phyloP scores from a whole-genome alignment of 1,140 invertebrate genomes.

The Drosophila pallidifrons region DNA sequence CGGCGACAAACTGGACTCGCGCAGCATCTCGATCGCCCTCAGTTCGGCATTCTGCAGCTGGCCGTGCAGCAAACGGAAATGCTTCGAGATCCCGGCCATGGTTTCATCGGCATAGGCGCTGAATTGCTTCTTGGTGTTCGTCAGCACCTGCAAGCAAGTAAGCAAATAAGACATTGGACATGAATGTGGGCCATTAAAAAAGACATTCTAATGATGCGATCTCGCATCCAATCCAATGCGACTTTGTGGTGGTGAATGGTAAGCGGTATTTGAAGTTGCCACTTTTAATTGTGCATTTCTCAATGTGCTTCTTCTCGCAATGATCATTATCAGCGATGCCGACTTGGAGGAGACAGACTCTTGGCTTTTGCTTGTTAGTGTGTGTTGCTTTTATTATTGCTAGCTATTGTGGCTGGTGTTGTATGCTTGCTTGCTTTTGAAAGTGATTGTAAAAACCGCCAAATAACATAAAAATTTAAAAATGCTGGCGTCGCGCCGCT shows the following conservation, averaged over 20 bases:
- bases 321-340: conserved; percentile 69
- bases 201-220: conserved; percentile 65
- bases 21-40: conserved; percentile 58
- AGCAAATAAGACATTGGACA: neutral
- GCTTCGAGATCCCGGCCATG: conserved; percentile 47
- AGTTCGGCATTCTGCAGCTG: conserved; percentile 69
- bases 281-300: conserved; percentile 71
- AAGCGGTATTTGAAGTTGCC: conserved; percentile 31
- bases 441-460: conserved; percentile 75
- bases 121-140: conserved; percentile 50
- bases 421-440: conserved; percentile 48
- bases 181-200: conserved; percentile 29
- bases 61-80: conserved; percentile 69
- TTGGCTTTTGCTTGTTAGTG: conserved; percentile 12
- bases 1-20: conserved; percentile 52
- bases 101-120: conserved; percentile 62
- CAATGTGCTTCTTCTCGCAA: conserved; percentile 56
- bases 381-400: conserved; percentile 26
- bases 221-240: neutral
- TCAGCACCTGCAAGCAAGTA: conserved; percentile 56
- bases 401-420: conserved; percentile 24
- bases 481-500: conserved; percentile 6
- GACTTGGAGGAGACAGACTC: neutral
- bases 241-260: conserved; percentile 43
- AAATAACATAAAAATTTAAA: conserved; percentile 31